Base-by-base conservation (phyloP, 1,140 invertebrate species). In the Colletes latitarsis region DNA sequence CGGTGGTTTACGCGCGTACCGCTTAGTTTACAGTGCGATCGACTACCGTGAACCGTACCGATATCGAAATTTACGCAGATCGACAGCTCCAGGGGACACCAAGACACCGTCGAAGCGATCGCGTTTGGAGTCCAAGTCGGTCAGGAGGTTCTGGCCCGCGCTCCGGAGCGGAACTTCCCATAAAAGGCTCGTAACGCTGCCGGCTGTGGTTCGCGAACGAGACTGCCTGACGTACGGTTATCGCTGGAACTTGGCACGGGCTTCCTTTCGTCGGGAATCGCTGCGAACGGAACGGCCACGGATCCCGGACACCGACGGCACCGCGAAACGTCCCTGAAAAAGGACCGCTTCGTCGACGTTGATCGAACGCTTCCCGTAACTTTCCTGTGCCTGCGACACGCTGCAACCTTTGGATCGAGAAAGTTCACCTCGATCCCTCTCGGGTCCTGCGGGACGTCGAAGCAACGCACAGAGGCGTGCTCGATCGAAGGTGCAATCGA, bases 181-280 rank as follows among this genome's bases (percentile, higher is more conserved):
- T 70, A 62, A 76, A 76, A 76, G 63, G 15, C 63, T 67, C 64
- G 74, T 58, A 46, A 76, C 58, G 58, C 49, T 66, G 30, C 14
- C 12, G 19, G 0, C 62, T 30, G 55, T 41, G 55, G 15, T 41
- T 58, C 53, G 55, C 46, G 55, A 58, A 69, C n/a, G 68, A 72
- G 71, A 78, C 76, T 78, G 58, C 58, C 30, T 78, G 76, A 78
- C 64, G 21, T 77, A 77, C 74, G 74, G 53, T 68, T 77, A 77
- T 68, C 74, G 74, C 55, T 78, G 58, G 68, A 72, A 78, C 68
- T 78, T 78, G 77, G 69, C 77, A 72, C 68, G n/a, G 53, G 52
- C 49, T 30, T 72, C 46, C 67, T 67, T 17, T 30, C 17, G 14
- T 30, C 76, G 53, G 8, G 30, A 30, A 30, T 30, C 30, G 30